Evolutionary conservation across 2,888 invertebrate genomes (phyloP).

Genomic region (Hylaea fasciaria): DNA sequence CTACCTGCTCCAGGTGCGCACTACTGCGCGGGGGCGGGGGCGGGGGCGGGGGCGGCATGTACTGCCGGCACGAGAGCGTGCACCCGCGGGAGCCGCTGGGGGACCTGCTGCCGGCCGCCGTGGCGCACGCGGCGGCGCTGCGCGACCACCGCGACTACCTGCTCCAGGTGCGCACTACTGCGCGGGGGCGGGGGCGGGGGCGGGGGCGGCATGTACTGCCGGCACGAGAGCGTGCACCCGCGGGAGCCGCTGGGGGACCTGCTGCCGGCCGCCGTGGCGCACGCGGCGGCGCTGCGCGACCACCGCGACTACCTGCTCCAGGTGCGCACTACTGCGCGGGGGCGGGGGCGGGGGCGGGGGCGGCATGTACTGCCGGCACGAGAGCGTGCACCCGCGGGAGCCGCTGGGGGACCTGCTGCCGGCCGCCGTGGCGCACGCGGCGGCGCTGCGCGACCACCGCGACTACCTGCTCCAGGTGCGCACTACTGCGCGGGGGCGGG

Average conservation of each 20-base stretch:
- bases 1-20: constrained; percentile 75
- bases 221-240: constrained; percentile 98
- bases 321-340: constrained; percentile 46
- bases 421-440: no score
- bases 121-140: constrained; percentile 94
- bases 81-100: constrained; percentile 96
- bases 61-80: constrained; percentile 97
- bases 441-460: no score
- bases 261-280: constrained; percentile 94
- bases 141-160: constrained; percentile 93
- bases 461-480: no score
- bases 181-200: no score
- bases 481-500: no score
- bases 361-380: no score
- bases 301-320: constrained; percentile 89
- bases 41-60: constrained; percentile 99
- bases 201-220: constrained; percentile 98
- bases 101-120: constrained; percentile 93
- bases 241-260: constrained; percentile 95
- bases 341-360: no score
- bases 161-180: constrained; percentile 56
- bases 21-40: not conserved
- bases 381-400: no score
- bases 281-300: constrained; percentile 94
- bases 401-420: no score